Base-by-base conservation (phyloP, 2,113 vertebrate genomes). In the Ochotona princeps region DNA sequence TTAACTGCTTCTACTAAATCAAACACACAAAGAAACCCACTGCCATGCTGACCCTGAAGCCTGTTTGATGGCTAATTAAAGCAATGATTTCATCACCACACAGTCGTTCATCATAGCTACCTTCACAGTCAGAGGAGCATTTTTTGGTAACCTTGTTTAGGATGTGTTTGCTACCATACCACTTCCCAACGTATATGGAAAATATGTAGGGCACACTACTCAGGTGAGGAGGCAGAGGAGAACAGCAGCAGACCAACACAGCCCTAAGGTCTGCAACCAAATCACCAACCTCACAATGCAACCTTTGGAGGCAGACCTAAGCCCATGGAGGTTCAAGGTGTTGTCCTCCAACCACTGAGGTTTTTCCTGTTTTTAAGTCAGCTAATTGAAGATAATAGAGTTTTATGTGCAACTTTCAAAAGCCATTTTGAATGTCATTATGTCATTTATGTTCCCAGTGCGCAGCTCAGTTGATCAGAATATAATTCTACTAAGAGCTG, bases 41-140 rank as follows among this genome's bases (percentile, higher is more conserved):
- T 98, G 98, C 98, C 98, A 98, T 97, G 98, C 97, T 99, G 99
- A 99, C 99, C 98, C 99, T 98, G 98, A 99, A 99, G 98, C 96
- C 98, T 99, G 98, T 98, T 99, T 98, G 98, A 99, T 98, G 98
- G 98, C 98, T 99, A 99, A 99, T 99, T 99, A 99, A 98, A 98
- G 98, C 98, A 99, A 99, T 99, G 99, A 99, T 97, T 99, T 97
- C 98, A 97, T 98, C 97, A 97, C 97, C 98, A 98, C 98, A 98
- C 32, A 66, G 97, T 95, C 96, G 97, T 99, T 98, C 98, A 99
- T 99, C 99, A 98, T 93, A 95, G 84, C 66, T 94, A 94, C 80
- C 87, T 96, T 97, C 94, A 95, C 72, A 96, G n/a, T 18, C 63
- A 61, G 23, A 96, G 66, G 23, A 87, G 14, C 83, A 18, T 66